A percentile compares a stretch with the other conserved stretches of the same genome.
Evolutionary conservation across 1,140 invertebrate genomes (phyloP).

Genomic region (Vollenhovia emeryi): DNA sequence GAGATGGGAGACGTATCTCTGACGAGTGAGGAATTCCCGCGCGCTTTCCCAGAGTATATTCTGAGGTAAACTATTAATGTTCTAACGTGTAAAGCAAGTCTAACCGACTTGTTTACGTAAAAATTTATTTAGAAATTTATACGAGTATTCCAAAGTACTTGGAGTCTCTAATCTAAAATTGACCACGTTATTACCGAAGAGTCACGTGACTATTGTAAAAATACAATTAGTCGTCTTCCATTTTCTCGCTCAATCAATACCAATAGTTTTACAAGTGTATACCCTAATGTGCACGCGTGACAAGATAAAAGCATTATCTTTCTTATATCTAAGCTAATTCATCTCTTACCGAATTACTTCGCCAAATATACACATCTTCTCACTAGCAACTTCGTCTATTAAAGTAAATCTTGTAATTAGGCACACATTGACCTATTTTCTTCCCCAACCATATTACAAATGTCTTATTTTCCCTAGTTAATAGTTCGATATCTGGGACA

Average conservation of each 20-base stretch:
- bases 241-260: neutral
- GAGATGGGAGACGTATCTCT: constrained; percentile 18
- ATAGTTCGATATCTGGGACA: constrained; percentile 23
- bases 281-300: neutral
- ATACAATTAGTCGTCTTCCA: neutral
- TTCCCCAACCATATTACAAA: neutral
- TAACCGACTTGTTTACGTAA: neutral
- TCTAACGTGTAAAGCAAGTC: neutral
- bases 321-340: neutral
- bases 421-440: neutral
- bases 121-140: neutral
- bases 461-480: constrained; percentile 10
- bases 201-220: neutral
- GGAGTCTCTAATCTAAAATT: neutral
- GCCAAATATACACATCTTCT: neutral
- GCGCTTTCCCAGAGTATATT: neutral
- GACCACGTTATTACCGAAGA: neutral
- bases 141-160: neutral
- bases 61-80: neutral
- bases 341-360: neutral
- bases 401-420: neutral
- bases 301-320: neutral
- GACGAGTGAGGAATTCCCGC: constrained; percentile 29
- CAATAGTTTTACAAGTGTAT: neutral
- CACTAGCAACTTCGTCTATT: neutral